Evolutionary conservation across 2,113 vertebrate genomes (phyloP).

Genomic region (Sterna hirundo): DNA sequence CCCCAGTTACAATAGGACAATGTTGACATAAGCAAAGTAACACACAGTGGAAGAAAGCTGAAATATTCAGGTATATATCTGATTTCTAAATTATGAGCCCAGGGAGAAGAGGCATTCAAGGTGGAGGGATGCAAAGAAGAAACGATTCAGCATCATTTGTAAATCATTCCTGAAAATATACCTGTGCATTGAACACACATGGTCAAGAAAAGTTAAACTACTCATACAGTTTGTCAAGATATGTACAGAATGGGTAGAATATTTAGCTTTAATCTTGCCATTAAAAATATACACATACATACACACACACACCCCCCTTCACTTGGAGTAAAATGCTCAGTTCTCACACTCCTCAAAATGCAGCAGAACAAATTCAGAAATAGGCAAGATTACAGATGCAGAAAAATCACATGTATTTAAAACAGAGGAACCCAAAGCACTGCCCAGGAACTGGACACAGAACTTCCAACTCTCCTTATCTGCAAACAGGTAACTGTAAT

Average conservation of each 20-base stretch:
- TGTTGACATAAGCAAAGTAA: not conserved
- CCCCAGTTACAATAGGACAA: not conserved
- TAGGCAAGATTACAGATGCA: not conserved
- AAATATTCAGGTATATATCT: not conserved
- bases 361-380: not conserved
- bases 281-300: not conserved
- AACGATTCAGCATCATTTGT: not conserved
- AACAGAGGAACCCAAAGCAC: not conserved
- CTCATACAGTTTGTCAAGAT: not conserved
- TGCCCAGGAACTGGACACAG: not conserved
- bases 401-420: not conserved
- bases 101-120: not conserved
- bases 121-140: not conserved
- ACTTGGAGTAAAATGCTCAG: not conserved
- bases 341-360: not conserved
- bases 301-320: not conserved
- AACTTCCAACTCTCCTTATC: not conserved
- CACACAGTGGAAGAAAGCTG: not conserved
- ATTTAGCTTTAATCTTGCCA: not conserved
- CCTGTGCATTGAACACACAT: not conserved
- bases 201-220: not conserved
- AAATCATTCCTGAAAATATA: not conserved
- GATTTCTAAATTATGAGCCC: not conserved
- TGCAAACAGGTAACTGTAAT: not conserved
- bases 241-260: not conserved